A percentile compares a stretch with the other conserved stretches of the same genome.
Conservation (phyloP, 2,113 vertebrate species). For the Neoarius graeffei region DNA sequence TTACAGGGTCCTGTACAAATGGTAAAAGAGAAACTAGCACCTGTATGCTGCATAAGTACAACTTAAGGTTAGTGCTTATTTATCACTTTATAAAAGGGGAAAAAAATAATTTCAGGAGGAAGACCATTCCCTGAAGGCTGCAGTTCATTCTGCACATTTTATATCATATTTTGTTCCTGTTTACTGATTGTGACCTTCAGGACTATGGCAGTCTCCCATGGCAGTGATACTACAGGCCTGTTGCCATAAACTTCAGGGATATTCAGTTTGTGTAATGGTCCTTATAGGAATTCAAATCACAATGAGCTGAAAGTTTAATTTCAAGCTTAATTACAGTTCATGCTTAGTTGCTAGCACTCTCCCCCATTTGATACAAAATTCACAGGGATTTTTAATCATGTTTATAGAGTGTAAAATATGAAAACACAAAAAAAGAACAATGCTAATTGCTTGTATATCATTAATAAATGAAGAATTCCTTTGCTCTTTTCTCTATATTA, state of each 20-base stretch:
- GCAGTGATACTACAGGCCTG: conserved; percentile 19
- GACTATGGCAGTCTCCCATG: conserved; percentile 22
- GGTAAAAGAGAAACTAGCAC: neutral
- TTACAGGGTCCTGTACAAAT: neutral
- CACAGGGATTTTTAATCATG: conserved; percentile 39
- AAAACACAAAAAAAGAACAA: conserved; percentile 29
- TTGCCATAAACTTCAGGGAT: conserved; percentile 36
- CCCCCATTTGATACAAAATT: conserved; percentile 34
- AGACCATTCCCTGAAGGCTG: conserved; percentile 4
- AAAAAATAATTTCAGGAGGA: conserved; percentile 5
- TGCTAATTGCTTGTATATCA: conserved; percentile 23
- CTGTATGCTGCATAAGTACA: neutral
- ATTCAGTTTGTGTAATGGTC: conserved; percentile 41
- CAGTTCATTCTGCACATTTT: conserved; percentile 41
- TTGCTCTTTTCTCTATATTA: conserved; percentile 5
- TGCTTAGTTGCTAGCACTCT: conserved; percentile 43
- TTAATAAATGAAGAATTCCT: conserved; percentile 30
- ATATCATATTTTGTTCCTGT: conserved; percentile 41
- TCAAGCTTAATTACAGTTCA: conserved; percentile 52
- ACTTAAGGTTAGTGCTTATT: conserved; percentile 18
- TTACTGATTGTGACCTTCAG: conserved; percentile 37
- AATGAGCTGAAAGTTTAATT: conserved; percentile 49
- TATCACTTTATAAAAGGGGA: conserved; percentile 16
- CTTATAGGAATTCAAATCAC: conserved; percentile 43
- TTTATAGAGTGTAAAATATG: conserved; percentile 26